phyloP scores from a whole-genome alignment of 2,113 vertebrate species.

The Corythoichthys haematopterus region DNA sequence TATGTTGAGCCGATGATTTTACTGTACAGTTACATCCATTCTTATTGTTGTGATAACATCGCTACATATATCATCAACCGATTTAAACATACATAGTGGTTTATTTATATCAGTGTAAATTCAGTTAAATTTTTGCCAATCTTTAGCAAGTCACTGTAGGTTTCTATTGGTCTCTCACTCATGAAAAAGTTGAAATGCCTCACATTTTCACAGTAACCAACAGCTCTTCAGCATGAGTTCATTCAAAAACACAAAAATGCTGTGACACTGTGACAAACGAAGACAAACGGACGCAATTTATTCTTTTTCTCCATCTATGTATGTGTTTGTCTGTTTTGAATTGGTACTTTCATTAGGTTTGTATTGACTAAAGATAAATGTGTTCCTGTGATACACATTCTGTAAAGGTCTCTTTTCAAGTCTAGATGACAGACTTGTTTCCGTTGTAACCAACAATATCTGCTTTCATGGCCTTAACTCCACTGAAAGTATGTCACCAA shows the following conservation, averaged over 20 bases:
- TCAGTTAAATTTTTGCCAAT: background rate
- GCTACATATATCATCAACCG: background rate
- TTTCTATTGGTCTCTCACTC: too few relatives aligned
- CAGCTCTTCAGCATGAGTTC: background rate
- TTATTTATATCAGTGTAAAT: background rate
- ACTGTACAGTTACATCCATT: too few relatives aligned
- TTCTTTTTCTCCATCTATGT: constrained; percentile 58
- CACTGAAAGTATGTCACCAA: constrained; percentile 76
- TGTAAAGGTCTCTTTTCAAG: constrained; percentile 58
- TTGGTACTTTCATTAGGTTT: constrained; percentile 73
- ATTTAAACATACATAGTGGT: background rate
- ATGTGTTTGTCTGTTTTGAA: constrained; percentile 73
- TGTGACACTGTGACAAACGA: constrained; percentile 12
- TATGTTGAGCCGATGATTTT: background rate
- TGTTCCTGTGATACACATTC: constrained; percentile 70
- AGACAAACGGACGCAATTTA: constrained; percentile 30
- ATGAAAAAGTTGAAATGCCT: background rate
- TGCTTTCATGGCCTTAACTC: constrained; percentile 77
- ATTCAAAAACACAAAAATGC: constrained; percentile 5
- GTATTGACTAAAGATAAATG: constrained; percentile 74
- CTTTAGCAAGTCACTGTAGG: too few relatives aligned
- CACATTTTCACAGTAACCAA: background rate
- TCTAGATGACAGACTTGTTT: constrained; percentile 63
- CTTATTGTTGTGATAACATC: too few relatives aligned
- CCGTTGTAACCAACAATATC: constrained; percentile 77